Percentiles rank a stretch among this genome's conserved stretches.
These are phyloP conservation scores for Nothocercus nigrocapillus DNA, from an alignment of 2,113 vertebrate genomes.

Conservation along the genomic window DNA sequence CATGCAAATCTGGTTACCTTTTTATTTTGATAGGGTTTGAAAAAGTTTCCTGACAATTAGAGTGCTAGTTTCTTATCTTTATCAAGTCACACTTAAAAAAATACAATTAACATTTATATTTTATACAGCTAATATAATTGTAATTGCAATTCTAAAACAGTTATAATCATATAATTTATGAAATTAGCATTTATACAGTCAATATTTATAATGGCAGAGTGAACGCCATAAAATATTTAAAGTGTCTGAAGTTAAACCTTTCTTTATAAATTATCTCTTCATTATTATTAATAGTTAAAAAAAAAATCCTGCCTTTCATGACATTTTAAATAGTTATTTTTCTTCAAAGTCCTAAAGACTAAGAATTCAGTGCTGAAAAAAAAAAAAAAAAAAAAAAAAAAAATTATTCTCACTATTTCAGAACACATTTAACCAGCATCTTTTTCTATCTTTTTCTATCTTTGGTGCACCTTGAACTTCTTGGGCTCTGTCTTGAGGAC, in stretches of 20 bases:
- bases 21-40: not conserved
- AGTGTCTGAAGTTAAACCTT: not conserved
- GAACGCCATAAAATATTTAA: not conserved
- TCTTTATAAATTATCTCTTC: not conserved
- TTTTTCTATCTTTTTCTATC: not conserved
- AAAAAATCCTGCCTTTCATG: not conserved
- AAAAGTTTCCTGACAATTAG: not conserved
- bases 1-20: not conserved
- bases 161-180: not conserved
- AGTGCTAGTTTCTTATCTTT: not conserved
- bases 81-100: not conserved
- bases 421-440: not conserved
- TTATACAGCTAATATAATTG: not conserved
- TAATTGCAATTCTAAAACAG: not conserved
- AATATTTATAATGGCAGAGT: not conserved
- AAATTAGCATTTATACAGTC: no score
- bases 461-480: not conserved
- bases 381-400: not conserved
- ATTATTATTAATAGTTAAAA: not conserved
- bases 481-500: not conserved
- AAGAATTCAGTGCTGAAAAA: not conserved
- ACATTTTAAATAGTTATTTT: not conserved
- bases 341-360: not conserved
- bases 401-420: not conserved
- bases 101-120: not conserved